Evolutionary conservation across 2,797 vertebrate genomes (phyloP), one percentile per base, ranked within the genome.

Genomic region (Pseudochromis fuscus): DNA sequence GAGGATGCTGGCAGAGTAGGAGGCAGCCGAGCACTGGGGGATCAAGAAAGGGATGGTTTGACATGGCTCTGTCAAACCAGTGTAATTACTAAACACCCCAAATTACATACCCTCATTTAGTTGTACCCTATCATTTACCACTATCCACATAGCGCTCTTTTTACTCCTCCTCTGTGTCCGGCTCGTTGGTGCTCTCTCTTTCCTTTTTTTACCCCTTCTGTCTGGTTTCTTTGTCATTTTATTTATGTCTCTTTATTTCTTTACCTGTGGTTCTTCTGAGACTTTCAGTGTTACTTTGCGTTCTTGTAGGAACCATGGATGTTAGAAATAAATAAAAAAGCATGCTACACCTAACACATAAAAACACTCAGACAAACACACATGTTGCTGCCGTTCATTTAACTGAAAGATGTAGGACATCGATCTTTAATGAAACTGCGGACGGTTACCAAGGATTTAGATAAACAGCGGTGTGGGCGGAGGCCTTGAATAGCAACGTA

Each of bases 71-170:
- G 86, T 91, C 92, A 93, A 91, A 89, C 90, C 84, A 88, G 86
- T 76, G 84, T 92, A 93, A 93, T 93, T 94, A 93, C 92, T 90
- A 88, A 92, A 93, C 89, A 91, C 89, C 88, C 90, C 79, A 94
- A 94, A 94, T 94, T 93, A 94, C 91, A 94, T 90, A 89, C 79
- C 91, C 87, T 93, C 90, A 92, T 93, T 94, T 93, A 92, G 89
- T 83, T 87, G 75, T 72, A 91, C 87, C 90, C 93, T 93, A 88
- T 93, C 87, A 94, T 94, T 93, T 92, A 79, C 90, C 75, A 84
- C 84, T 73, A 84, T 90, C 88, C 88, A 75, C 88, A 88, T 33
- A 75, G 87, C 24, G 44, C 76, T 88, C 61, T 71, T 87, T 91
- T 89, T 86, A 77, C 81, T 85, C 70, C 72, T 75, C 44, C 75